Percentiles rank a stretch among this genome's conserved stretches.
Conservation (phyloP, 1,140 invertebrate genomes). For the Leguminivora glycinivorella region DNA sequence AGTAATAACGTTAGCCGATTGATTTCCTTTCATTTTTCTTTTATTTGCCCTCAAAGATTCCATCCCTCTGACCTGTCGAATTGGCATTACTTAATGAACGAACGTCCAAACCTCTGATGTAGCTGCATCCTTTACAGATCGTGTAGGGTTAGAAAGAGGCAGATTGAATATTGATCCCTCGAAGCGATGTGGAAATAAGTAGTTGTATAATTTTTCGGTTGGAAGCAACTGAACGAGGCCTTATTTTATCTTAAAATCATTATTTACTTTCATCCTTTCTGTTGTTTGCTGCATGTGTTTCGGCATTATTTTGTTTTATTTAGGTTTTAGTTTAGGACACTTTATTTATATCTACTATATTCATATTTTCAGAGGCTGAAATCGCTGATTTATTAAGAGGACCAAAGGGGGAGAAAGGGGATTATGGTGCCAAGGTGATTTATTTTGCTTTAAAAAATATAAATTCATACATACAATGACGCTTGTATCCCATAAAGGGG, state of each 20-base stretch:
- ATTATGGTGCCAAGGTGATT: constrained; percentile 46
- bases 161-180: constrained; percentile 32
- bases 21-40: constrained; percentile 54
- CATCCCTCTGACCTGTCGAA: constrained; percentile 40
- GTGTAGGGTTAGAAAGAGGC: constrained; percentile 36
- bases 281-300: neutral
- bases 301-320: neutral
- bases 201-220: constrained; percentile 44
- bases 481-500: too few species aligned
- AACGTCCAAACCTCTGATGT: neutral
- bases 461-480: too few species aligned
- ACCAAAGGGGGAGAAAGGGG: constrained; percentile 51
- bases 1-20: constrained; percentile 58
- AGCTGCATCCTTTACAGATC: constrained; percentile 4
- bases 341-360: constrained; percentile 1
- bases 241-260: constrained; percentile 37
- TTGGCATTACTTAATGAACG: constrained; percentile 34
- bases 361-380: constrained; percentile 47
- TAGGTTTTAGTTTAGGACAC: neutral
- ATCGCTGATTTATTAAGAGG: constrained; percentile 58
- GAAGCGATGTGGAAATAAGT: constrained; percentile 37
- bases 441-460: too few species aligned
- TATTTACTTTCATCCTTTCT: constrained; percentile 21
- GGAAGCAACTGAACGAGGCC: constrained; percentile 33
- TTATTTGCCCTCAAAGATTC: constrained; percentile 53